A percentile compares a stretch with the other conserved stretches of the same genome.
Evolutionary conservation across 1,140 invertebrate genomes (phyloP).

Genomic region (Acromyrmex echinatior): DNA sequence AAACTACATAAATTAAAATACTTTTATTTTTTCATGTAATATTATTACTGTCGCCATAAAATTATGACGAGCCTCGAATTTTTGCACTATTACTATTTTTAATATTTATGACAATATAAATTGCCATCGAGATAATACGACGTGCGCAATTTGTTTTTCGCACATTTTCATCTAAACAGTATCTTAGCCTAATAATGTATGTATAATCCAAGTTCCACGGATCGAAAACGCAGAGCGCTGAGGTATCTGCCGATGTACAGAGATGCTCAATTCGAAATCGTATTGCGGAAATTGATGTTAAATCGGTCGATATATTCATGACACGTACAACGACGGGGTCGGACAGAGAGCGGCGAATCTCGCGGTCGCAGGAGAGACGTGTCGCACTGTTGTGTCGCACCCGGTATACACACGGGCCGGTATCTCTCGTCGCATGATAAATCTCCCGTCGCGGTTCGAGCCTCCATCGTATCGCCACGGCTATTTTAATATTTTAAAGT

Average conservation of each 20-base stretch:
- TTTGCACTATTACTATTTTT: background rate
- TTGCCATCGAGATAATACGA: background rate
- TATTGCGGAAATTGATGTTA: slow-evolving; percentile 54
- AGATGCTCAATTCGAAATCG: slow-evolving; percentile 55
- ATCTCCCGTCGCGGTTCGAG: slow-evolving; percentile 79
- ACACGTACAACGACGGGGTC: slow-evolving; percentile 29
- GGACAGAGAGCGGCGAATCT: slow-evolving; percentile 21
- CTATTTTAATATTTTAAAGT: slow-evolving; percentile 83
- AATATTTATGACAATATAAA: background rate
- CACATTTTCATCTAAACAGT: background rate
- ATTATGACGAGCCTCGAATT: background rate
- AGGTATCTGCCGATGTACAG: no score
- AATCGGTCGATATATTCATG: slow-evolving; percentile 77
- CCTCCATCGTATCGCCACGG: slow-evolving; percentile 77
- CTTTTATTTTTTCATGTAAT: background rate
- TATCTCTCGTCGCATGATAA: slow-evolving; percentile 78
- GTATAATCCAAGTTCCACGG: background rate
- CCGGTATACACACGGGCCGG: slow-evolving; percentile 45
- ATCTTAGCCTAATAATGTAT: background rate
- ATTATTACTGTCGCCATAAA: slow-evolving; percentile 1
- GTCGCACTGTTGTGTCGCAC: slow-evolving; percentile 65
- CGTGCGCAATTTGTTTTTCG: background rate
- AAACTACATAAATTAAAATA: no score
- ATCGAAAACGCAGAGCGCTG: background rate
- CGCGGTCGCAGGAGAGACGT: slow-evolving; percentile 26